Percentiles rank a stretch among this genome's conserved stretches.
Conservation (phyloP, 2,113 vertebrate species). For the Hystrix brachyura region DNA sequence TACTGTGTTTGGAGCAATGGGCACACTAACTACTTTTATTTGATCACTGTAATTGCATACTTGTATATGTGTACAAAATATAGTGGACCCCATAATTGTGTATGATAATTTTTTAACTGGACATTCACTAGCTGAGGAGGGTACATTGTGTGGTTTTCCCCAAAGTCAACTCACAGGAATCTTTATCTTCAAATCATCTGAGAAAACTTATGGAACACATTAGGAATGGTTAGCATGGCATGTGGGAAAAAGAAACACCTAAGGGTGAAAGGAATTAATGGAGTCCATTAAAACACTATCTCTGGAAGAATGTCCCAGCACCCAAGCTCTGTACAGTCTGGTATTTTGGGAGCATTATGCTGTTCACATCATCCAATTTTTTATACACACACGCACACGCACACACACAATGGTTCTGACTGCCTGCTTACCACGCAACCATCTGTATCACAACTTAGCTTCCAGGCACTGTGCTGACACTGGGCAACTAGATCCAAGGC, state of each 20-base stretch:
- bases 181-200: background rate
- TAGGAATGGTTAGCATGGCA: background rate
- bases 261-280: background rate
- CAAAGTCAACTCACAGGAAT: background rate
- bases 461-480: background rate
- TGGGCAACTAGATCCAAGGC: too few relatives aligned
- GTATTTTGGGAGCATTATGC: background rate
- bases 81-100: background rate
- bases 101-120: background rate
- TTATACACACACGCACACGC: background rate
- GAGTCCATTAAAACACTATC: background rate
- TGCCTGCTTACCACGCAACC: background rate
- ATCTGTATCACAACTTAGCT: background rate
- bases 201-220: background rate
- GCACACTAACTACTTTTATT: background rate
- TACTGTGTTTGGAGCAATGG: background rate
- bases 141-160: background rate
- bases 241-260: background rate
- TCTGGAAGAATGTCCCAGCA: background rate
- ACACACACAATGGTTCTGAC: background rate
- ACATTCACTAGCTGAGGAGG: background rate
- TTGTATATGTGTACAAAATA: background rate
- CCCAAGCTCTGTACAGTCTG: background rate
- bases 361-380: background rate
- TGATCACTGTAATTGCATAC: background rate